Conservation (phyloP, 2,888 invertebrate genomes). For the Anthophora plumipes region DNA sequence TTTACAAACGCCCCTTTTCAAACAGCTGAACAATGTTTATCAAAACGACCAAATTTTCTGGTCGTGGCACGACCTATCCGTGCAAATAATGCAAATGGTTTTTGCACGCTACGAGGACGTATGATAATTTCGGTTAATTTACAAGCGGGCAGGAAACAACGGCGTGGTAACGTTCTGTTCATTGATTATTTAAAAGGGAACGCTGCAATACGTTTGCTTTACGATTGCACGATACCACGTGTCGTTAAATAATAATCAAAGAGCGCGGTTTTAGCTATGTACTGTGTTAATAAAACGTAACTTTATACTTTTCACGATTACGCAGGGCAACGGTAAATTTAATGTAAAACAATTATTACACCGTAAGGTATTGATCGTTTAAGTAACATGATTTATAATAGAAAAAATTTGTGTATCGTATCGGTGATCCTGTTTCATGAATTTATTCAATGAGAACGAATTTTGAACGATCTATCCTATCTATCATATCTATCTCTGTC, state of each 20-base stretch:
- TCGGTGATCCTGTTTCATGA: no score
- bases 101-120: not conserved
- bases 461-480: conserved; percentile 42
- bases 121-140: conserved; percentile 11
- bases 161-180: not conserved
- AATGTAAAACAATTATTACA: no score
- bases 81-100: not conserved
- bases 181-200: conserved; percentile 14
- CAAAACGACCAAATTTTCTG: conserved; percentile 15
- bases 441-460: conserved; percentile 33
- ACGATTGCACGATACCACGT: not conserved
- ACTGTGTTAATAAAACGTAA: not conserved
- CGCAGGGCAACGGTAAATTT: not conserved
- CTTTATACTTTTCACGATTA: not conserved
- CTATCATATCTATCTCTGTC: conserved; percentile 43
- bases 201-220: conserved; percentile 11
- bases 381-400: no score
- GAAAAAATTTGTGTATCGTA: no score
- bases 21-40: not conserved
- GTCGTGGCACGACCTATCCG: not conserved
- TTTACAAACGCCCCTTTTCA: conserved; percentile 1
- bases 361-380: no score
- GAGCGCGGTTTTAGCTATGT: not conserved
- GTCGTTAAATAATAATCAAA: not conserved
- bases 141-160: not conserved